Evolutionary conservation across 2,113 vertebrate genomes (phyloP).

Genomic region (Anas platyrhynchos): DNA sequence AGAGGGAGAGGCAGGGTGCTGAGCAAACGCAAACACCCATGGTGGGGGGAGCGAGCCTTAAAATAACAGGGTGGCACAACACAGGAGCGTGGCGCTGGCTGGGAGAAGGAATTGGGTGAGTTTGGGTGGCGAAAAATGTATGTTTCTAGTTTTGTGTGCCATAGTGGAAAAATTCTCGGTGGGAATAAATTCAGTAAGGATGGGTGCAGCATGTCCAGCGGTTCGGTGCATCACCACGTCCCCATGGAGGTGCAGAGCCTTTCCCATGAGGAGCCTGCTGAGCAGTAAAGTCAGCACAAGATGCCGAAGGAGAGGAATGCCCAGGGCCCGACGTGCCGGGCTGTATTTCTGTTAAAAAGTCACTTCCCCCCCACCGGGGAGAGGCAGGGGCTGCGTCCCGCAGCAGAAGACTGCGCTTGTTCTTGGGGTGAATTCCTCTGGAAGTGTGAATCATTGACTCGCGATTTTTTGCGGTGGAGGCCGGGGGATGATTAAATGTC

Average conservation of each 20-base stretch:
- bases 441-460: constrained; percentile 55
- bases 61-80: background rate
- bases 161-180: constrained; percentile 5
- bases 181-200: background rate
- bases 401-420: constrained; percentile 26
- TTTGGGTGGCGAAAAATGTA: constrained; percentile 12
- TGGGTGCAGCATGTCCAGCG: background rate
- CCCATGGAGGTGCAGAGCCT: background rate
- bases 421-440: constrained; percentile 25
- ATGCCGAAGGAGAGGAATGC: constrained; percentile 40
- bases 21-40: background rate
- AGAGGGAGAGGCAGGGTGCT: background rate
- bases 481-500: constrained; percentile 76
- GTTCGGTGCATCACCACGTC: background rate
- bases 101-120: constrained; percentile 33
- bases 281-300: constrained; percentile 36
- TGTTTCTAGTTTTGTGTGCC: constrained; percentile 5
- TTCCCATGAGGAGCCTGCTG: constrained; percentile 23
- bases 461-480: constrained; percentile 35
- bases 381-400: background rate
- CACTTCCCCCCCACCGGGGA: background rate
- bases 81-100: background rate
- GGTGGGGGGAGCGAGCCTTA: background rate
- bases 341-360: constrained; percentile 51
- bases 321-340: background rate